These are phyloP conservation scores for Eupithecia dodoneata DNA, from an alignment of 2,888 invertebrate species.

Conservation along the genomic window DNA sequence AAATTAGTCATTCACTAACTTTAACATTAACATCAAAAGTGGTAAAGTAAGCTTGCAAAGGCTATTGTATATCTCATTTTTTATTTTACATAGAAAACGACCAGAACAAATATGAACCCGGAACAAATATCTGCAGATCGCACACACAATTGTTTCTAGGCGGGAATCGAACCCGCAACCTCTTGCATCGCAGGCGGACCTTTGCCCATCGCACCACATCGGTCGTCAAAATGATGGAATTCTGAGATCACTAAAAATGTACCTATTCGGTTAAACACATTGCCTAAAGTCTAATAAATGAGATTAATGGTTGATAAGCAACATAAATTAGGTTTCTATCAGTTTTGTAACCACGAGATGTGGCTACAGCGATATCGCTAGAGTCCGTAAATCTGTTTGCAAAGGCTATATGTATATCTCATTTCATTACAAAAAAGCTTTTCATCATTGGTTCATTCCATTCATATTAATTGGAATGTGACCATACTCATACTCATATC, in stretches of 20 bases:
- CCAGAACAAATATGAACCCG: no score
- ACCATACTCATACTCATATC: no score
- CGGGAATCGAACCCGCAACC: no score
- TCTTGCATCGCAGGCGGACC: no score
- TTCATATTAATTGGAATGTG: background rate
- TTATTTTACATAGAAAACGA: no score
- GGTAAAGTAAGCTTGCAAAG: background rate
- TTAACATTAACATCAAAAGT: background rate
- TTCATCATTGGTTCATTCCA: background rate
- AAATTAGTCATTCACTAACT: background rate
- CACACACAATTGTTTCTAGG: no score
- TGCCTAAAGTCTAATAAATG: background rate
- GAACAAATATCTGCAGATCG: no score
- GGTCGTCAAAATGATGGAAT: background rate
- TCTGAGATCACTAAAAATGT: background rate
- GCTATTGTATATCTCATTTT: no score
- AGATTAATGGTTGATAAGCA: no score
- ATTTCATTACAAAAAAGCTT: background rate
- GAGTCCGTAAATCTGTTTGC: conserved; percentile 69
- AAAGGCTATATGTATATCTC: no score
- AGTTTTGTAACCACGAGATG: conserved; percentile 45
- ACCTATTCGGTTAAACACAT: no score
- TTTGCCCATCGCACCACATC: no score
- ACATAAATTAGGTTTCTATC: background rate
- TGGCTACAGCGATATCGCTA: conserved; percentile 56